Evolutionary conservation across 2,113 vertebrate genomes (phyloP).

Genomic region (Oryzias javanicus): DNA sequence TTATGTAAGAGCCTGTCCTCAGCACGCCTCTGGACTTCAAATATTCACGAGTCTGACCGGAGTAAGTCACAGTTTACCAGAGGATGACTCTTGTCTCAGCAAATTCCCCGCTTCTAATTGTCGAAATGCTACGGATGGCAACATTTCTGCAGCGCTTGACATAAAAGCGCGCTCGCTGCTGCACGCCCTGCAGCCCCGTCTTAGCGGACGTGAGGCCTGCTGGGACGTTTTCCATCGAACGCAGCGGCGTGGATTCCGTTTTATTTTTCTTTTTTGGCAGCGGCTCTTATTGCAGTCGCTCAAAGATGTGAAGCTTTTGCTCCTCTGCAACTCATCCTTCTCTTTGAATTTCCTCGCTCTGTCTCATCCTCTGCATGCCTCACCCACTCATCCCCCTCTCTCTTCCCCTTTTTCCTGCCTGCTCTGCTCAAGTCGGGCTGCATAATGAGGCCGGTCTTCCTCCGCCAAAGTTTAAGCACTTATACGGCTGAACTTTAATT

Average conservation of each 20-base stretch:
- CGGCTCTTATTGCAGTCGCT: constrained; percentile 65
- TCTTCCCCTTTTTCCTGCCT: not conserved
- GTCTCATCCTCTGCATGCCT: constrained; percentile 19
- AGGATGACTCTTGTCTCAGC: not conserved
- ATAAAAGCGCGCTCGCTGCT: not conserved
- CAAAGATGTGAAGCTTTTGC: constrained; percentile 55
- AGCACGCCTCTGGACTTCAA: not conserved
- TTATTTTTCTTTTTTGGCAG: constrained; percentile 56
- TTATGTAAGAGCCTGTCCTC: not conserved
- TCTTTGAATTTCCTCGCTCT: constrained; percentile 37
- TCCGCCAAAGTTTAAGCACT: constrained; percentile 54
- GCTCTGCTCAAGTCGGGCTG: constrained; percentile 35
- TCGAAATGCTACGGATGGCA: not conserved
- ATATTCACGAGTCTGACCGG: not conserved
- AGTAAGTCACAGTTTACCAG: not conserved
- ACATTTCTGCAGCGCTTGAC: not conserved
- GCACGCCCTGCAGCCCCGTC: constrained; percentile 30
- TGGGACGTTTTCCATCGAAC: constrained; percentile 61
- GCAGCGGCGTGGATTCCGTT: constrained; percentile 41
- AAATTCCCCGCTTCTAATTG: not conserved
- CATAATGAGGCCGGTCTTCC: constrained; percentile 59
- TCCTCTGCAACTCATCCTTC: constrained; percentile 44
- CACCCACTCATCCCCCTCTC: constrained; percentile 10
- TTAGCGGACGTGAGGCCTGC: constrained; percentile 44
- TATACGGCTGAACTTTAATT: constrained; percentile 54